Evolutionary conservation across 2,888 invertebrate genomes (phyloP), one percentile per base, ranked within the genome.

Genomic region (Heterodera filipjevi): DNA sequence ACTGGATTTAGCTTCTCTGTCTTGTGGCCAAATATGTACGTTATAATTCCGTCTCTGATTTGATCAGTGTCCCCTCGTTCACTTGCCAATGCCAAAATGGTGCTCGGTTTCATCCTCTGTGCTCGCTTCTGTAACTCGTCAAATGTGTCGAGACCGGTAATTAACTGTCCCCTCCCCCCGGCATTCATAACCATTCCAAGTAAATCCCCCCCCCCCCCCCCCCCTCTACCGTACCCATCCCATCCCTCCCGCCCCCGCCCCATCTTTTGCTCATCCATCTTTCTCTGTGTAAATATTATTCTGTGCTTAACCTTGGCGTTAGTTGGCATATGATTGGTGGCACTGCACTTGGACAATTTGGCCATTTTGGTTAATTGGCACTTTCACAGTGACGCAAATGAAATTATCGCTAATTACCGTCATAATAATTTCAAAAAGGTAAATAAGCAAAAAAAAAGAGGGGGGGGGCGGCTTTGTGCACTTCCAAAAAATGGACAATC

Each of bases 301-400:
- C 35, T 35, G 19, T 32, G 64, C 68, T 8, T 68, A 12, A 27
- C 19, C 66, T 27, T 16, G 14, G 5, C 68, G 68, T 33, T 19
- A 22, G 12, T 8, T 35, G 68, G 2, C 14, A 33, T 68, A 10
- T 8, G 68, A 68, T n/a, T n/a, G n/a, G n/a, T n/a, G n/a, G n/a
- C n/a, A 30, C 33, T n/a, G 68, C 33, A 68, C 68, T 68, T 35
- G 30, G 59, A 27, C 27, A 59, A 59, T 59, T 59, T 27, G 59
- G n/a, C 59, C 59, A 59, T 59, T 59, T 59, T 59, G n/a, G 14
- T 49, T 59, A 59, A 59, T 59, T 59, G 59, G 59, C 59, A 59
- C 59, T 59, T 59, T 27, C 59, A 27, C 27, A 22, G 27, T 59
- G 59, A 59, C 59, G 59, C 59, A 59, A 59, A 59, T 59, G 59